phyloP scores from a whole-genome alignment of 2,797 vertebrate species.

The Pseudomugil tenellus region DNA sequence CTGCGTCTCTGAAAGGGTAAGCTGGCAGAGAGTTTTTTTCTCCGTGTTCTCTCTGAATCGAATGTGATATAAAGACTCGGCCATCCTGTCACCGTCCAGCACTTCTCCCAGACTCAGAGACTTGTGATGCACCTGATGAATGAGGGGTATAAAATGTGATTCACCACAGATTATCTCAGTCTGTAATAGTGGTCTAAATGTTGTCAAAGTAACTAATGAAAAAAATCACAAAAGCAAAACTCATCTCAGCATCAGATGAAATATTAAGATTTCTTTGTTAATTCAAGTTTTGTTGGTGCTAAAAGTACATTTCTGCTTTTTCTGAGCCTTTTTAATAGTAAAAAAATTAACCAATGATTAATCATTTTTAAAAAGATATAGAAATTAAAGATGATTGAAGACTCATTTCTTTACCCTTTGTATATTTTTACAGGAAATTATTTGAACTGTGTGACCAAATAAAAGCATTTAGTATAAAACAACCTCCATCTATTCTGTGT shows the following conservation, averaged over 20 bases:
- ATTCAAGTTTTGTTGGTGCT: background rate
- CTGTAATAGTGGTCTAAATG: too few species aligned
- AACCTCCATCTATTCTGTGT: constrained; percentile 2
- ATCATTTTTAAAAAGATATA: background rate
- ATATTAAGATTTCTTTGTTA: background rate
- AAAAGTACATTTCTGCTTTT: background rate
- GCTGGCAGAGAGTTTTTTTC: constrained; percentile 84
- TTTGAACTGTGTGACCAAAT: too few species aligned
- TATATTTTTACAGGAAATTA: too few species aligned
- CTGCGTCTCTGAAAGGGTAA: constrained; percentile 86
- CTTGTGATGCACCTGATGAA: constrained; percentile 86
- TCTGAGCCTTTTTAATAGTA: background rate
- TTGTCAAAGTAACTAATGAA: background rate
- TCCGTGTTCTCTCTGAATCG: constrained; percentile 86
- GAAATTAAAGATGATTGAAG: too few species aligned
- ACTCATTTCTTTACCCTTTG: too few species aligned
- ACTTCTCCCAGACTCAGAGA: constrained; percentile 92
- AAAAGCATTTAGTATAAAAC: background rate
- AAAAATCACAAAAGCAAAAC: constrained; percentile 2
- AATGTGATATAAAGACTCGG: constrained; percentile 90
- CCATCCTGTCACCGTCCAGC: constrained; percentile 93
- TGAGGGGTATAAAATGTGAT: constrained; percentile 9
- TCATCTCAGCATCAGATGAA: background rate
- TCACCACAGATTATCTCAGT: background rate
- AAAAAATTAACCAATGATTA: background rate